Evolutionary conservation across 2,113 vertebrate genomes (phyloP).

Genomic region (Marcusenius ussheri): DNA sequence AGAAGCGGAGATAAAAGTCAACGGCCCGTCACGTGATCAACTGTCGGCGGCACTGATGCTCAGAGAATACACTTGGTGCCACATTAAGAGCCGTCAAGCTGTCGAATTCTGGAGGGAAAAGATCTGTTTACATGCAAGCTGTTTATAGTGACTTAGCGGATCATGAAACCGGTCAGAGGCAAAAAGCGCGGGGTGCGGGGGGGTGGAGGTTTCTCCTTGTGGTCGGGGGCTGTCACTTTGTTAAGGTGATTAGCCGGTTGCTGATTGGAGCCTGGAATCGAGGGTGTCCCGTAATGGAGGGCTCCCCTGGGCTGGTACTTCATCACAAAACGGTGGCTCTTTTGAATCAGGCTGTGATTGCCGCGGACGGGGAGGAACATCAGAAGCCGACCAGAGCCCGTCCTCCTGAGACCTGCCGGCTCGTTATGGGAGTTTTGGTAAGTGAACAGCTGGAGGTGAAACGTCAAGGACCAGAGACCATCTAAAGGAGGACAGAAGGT

Average conservation of each 20-base stretch:
- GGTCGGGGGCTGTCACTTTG: conserved; percentile 14
- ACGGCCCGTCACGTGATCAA: conserved; percentile 35
- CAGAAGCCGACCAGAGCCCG: conserved; percentile 30
- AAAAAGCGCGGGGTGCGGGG: neutral
- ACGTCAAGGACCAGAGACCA: conserved; percentile 22
- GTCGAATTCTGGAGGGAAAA: conserved; percentile 14
- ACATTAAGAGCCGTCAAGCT: conserved; percentile 7
- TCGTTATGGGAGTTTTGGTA: conserved; percentile 53
- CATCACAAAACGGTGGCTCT: conserved; percentile 37
- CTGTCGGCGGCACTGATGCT: conserved; percentile 19
- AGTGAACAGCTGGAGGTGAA: conserved; percentile 50
- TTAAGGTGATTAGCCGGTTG: conserved; percentile 40
- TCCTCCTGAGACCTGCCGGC: conserved; percentile 37
- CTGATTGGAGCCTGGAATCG: conserved; percentile 44
- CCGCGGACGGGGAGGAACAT: conserved; percentile 20
- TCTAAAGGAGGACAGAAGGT: neutral
- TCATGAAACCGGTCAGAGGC: conserved; percentile 28
- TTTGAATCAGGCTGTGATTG: conserved; percentile 51
- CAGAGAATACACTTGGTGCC: conserved; percentile 7
- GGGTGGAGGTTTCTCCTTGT: neutral
- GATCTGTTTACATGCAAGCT: conserved; percentile 35
- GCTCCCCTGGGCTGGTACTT: conserved; percentile 33
- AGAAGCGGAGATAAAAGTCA: conserved; percentile 35
- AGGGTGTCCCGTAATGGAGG: conserved; percentile 42
- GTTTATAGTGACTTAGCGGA: conserved; percentile 47